These are phyloP conservation scores for Spea multiplicata DNA, from an alignment of 2,113 vertebrate genomes.

Conservation along the genomic window DNA sequence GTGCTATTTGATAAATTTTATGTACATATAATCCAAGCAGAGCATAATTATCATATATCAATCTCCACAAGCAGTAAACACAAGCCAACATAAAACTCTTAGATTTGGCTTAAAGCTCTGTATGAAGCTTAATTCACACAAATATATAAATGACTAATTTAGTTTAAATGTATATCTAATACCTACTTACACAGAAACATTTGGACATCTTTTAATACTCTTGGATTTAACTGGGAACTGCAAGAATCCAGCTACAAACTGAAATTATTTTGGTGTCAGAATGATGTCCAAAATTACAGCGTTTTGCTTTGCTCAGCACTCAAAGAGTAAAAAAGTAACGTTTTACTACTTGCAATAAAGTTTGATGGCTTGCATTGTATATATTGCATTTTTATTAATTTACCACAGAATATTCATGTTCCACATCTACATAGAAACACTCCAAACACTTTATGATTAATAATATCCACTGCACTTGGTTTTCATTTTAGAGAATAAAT, in stretches of 20 bases:
- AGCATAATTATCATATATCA: conserved; percentile 2
- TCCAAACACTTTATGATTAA: not conserved
- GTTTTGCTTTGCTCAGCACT: not conserved
- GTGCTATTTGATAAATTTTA: conserved; percentile 1
- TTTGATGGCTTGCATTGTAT: not conserved
- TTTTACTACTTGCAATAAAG: not conserved
- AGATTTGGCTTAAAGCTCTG: not conserved
- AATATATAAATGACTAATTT: not conserved
- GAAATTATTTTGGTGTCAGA: not conserved
- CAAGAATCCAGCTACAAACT: not conserved
- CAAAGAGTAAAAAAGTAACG: not conserved
- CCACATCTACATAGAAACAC: not conserved
- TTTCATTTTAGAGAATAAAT: not conserved
- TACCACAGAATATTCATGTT: not conserved
- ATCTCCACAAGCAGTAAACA: not conserved
- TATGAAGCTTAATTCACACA: not conserved
- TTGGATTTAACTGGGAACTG: not conserved
- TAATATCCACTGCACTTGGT: not conserved
- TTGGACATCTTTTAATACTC: not conserved
- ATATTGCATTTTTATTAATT: not conserved
- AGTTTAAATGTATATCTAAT: not conserved
- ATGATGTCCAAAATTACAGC: not conserved
- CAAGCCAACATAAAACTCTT: not conserved
- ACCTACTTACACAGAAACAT: not conserved
- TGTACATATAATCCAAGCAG: not conserved